Conservation (phyloP, 2,888 invertebrate genomes). For the Chaetogeoica ovagalla region DNA sequence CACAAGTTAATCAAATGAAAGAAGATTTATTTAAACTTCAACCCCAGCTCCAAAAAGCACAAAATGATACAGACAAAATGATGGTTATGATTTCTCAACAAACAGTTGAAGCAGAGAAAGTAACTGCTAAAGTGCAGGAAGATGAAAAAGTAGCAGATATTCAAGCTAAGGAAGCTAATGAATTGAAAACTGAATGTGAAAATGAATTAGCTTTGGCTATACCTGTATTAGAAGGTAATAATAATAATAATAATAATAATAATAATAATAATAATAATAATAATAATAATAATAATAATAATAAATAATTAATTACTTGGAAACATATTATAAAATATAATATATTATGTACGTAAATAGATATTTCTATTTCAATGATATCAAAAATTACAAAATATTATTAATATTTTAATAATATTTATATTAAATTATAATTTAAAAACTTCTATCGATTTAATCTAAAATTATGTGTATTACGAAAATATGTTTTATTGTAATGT, state of each 20-base stretch:
- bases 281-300: no score
- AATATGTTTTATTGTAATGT: no score
- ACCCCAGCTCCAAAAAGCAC: constrained; percentile 74
- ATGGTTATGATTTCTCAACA: constrained; percentile 71
- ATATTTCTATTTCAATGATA: not conserved
- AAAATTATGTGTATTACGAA: no score
- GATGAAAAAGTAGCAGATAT: constrained; percentile 87
- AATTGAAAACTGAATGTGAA: constrained; percentile 86
- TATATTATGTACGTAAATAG: not conserved
- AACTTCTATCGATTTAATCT: no score
- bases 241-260: no score
- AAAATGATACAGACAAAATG: constrained; percentile 73
- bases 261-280: not conserved
- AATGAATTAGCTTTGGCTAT: constrained; percentile 86
- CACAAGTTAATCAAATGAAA: constrained; percentile 70
- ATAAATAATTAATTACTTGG: no score
- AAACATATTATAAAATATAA: not conserved
- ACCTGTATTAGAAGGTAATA: constrained; percentile 70
- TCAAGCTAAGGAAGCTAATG: constrained; percentile 82
- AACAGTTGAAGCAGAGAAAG: constrained; percentile 74
- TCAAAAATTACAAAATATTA: no score
- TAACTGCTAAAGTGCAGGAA: constrained; percentile 76
- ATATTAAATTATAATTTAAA: no score
- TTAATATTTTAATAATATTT: no score
- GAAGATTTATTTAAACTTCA: constrained; percentile 72